A percentile compares a stretch with the other conserved stretches of the same genome.
Conservation (phyloP, 1,140 invertebrate genomes). For the Venturia canescens region DNA sequence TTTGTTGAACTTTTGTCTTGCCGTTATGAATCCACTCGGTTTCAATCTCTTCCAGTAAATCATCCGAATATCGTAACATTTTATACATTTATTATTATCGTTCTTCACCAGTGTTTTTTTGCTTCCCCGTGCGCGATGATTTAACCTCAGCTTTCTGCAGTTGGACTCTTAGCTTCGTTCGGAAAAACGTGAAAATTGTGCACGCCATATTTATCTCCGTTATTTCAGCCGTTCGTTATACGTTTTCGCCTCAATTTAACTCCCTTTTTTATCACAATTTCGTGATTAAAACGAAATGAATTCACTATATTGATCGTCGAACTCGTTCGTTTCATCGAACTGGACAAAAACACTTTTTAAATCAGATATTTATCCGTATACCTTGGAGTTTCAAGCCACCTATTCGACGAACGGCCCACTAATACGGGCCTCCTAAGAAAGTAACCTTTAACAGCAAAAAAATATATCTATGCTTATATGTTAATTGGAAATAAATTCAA, state of each 20-base stretch:
- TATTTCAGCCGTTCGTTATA: no score
- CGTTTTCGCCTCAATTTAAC: no score
- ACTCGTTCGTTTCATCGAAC: background rate
- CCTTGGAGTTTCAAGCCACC: slow-evolving; percentile 32
- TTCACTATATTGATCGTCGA: background rate
- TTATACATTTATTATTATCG: slow-evolving; percentile 26
- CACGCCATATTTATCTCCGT: no score
- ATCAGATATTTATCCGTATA: slow-evolving; percentile 26
- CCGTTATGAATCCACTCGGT: background rate
- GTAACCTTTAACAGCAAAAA: background rate
- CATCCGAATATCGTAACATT: slow-evolving; percentile 12
- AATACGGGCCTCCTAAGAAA: slow-evolving; percentile 10
- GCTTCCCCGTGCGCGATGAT: background rate
- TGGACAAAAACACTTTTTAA: slow-evolving; percentile 10
- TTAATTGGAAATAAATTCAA: background rate
- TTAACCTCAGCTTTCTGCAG: background rate
- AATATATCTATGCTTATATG: background rate
- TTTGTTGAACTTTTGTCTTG: background rate
- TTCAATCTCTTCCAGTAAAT: background rate
- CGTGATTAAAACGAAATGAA: no score
- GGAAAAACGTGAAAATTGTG: no score
- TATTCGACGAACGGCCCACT: slow-evolving; percentile 2
- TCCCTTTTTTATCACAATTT: no score
- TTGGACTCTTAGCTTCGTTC: no score
- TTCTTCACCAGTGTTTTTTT: slow-evolving; percentile 11